Evolutionary conservation across 2,113 vertebrate genomes (phyloP).

Genomic region (Oreochromis tanganicae): DNA sequence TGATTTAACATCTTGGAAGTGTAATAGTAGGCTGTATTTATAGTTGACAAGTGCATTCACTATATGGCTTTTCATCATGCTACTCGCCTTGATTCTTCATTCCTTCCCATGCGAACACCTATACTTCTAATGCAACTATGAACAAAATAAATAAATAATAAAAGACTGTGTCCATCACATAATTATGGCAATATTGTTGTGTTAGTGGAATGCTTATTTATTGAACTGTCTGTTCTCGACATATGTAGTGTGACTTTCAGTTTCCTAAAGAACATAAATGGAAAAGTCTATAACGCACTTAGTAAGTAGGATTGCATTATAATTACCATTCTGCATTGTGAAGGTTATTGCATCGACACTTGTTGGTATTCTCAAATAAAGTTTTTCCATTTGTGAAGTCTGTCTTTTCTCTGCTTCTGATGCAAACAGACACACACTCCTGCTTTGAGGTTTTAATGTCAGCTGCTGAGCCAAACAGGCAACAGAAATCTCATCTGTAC

Average conservation of each 20-base stretch:
- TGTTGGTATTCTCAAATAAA: slow-evolving; percentile 77
- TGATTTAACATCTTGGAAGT: slow-evolving; percentile 52
- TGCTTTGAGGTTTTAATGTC: background rate
- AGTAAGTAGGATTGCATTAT: slow-evolving; percentile 70
- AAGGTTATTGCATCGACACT: slow-evolving; percentile 70
- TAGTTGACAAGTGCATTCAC: slow-evolving; percentile 53
- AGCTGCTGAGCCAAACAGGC: background rate
- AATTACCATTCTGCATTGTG: slow-evolving; percentile 74
- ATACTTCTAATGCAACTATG: slow-evolving; percentile 51
- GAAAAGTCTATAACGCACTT: slow-evolving; percentile 61
- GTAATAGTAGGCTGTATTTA: slow-evolving; percentile 54
- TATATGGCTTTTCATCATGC: slow-evolving; percentile 49
- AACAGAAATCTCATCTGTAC: background rate
- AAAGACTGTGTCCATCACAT: slow-evolving; percentile 52
- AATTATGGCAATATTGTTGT: slow-evolving; percentile 67
- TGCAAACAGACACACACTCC: background rate
- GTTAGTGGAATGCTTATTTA: slow-evolving; percentile 79
- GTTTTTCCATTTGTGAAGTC: slow-evolving; percentile 74
- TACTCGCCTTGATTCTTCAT: slow-evolving; percentile 59
- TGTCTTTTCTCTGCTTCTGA: slow-evolving; percentile 34
- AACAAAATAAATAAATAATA: slow-evolving; percentile 16
- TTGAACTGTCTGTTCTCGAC: slow-evolving; percentile 67
- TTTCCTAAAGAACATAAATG: slow-evolving; percentile 60
- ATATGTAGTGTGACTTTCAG: slow-evolving; percentile 64
- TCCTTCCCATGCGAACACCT: slow-evolving; percentile 46